Base-by-base conservation (phyloP, 2,797 vertebrate species). In the Rallus crepitans region DNA sequence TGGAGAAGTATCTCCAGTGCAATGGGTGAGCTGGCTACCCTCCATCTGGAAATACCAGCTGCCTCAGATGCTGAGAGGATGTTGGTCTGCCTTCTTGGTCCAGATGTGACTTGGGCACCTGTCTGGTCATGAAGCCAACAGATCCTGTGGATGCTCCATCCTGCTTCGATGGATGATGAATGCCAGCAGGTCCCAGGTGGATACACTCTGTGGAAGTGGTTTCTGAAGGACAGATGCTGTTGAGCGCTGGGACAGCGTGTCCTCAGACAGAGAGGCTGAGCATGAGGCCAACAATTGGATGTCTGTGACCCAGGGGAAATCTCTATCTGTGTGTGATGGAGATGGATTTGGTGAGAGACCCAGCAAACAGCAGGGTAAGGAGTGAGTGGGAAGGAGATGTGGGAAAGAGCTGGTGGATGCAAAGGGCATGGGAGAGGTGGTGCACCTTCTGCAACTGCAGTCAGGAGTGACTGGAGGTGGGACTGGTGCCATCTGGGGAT, bases 161-260 rank as follows among this genome's bases (percentile, higher is more conserved):
- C 33, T n/a, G 31, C 1, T 0, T 15, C 0, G 0, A 7, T 11
- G 28, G 23, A 23, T 5, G 33, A 11, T 33, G 65, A 57, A 50
- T 48, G 37, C 56, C 76, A 56, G n/a, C 8, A n/a, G 66, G 37
- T 47, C 64, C 53, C 53, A 15, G 37, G 25, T 73, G 90, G 33
- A n/a, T 24, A 4, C 0, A 2, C 21, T 42, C 50, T 66, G 39
- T 37, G 57, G 45, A 75, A 56, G 31, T 12, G 80, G 40, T 4
- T 78, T 89, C 42, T 72, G 72, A 84, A 78, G 84, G 80, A 37
- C 23, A 48, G 57, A 60, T 57, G 55, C 45, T 68, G 45, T 13
- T 30, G 37, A 65, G 73, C n/a, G 40, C 56, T 82, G 75, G 65
- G 82, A 28, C 11, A 60, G 39, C 0, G 2, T 15, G 27, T 61